A percentile compares a stretch with the other conserved stretches of the same genome.
These are phyloP conservation scores for Xenopus laevis DNA, from an alignment of 2,113 vertebrate genomes.

Conservation along the genomic window DNA sequence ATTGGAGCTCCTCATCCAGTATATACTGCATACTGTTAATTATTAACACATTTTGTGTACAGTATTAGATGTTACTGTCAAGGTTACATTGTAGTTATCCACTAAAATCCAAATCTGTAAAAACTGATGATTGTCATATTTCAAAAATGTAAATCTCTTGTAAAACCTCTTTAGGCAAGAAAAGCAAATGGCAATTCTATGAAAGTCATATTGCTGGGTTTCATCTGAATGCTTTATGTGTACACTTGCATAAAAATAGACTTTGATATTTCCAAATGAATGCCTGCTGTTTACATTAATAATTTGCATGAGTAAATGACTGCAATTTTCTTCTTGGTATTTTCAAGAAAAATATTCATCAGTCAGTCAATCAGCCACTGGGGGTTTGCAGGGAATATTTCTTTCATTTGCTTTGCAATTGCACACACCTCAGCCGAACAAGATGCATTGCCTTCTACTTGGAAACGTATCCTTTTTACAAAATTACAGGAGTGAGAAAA, in stretches of 20 bases:
- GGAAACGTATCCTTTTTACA: too few species aligned
- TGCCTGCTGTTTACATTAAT: slow-evolving; percentile 21
- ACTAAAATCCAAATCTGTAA: slow-evolving; percentile 15
- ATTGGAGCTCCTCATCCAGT: too few species aligned
- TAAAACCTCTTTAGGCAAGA: slow-evolving; percentile 13
- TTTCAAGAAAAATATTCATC: slow-evolving; percentile 19
- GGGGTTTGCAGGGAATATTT: too few species aligned
- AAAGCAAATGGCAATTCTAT: slow-evolving; percentile 11
- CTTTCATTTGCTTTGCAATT: too few species aligned
- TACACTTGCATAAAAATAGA: slow-evolving; percentile 30
- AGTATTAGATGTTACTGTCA: slow-evolving; percentile 2
- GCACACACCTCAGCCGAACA: too few species aligned
- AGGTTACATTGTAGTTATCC: slow-evolving; percentile 12
- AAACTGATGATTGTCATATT: slow-evolving; percentile 12
- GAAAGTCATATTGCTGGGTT: background rate
- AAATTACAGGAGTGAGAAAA: too few species aligned
- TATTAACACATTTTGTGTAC: background rate
- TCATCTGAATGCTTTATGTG: slow-evolving; percentile 15
- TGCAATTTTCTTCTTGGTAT: slow-evolving; percentile 10
- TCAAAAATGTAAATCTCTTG: background rate
- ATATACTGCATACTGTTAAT: too few species aligned
- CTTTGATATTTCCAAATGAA: slow-evolving; percentile 19
- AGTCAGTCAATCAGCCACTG: background rate
- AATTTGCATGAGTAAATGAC: slow-evolving; percentile 13
- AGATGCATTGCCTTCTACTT: too few species aligned